Conservation (phyloP, 2,797 vertebrate genomes). For the Cirrhinus molitorella region DNA sequence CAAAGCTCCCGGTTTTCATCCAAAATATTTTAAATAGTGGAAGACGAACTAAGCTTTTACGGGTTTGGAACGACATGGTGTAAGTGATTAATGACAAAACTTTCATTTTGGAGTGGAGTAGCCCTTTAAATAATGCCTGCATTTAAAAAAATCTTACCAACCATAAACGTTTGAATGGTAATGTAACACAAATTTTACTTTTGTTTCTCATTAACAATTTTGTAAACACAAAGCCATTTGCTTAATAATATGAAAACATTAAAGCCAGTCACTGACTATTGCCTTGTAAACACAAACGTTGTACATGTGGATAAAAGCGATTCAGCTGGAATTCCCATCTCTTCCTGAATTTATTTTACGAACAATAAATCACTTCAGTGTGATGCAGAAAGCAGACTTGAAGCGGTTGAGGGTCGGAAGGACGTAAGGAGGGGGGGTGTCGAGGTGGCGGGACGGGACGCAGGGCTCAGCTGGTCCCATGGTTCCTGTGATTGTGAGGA, state of each 20-base stretch:
- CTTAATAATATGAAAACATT: neutral
- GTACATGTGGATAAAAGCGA: conserved; percentile 49
- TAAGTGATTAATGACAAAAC: no score
- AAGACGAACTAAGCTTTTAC: no score
- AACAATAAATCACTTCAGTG: conserved; percentile 72
- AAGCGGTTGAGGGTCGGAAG: conserved; percentile 29
- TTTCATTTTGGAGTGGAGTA: no score
- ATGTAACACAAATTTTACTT: neutral
- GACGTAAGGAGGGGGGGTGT: conserved; percentile 8
- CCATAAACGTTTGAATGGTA: neutral
- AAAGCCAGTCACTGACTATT: neutral
- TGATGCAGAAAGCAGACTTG: conserved; percentile 79
- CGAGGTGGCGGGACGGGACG: conserved; percentile 58
- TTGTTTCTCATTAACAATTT: neutral
- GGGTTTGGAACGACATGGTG: no score
- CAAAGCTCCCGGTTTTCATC: no score
- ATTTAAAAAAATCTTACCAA: neutral
- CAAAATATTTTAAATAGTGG: no score
- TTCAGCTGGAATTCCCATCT: conserved; percentile 76
- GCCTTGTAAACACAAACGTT: conserved; percentile 4
- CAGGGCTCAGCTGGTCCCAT: conserved; percentile 72
- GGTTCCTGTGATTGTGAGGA: conserved; percentile 84
- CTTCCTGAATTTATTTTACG: conserved; percentile 64
- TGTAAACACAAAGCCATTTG: neutral
- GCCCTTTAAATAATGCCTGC: neutral